Evolutionary conservation across 2,113 vertebrate species (phyloP).

Genomic region (Anas platyrhynchos): DNA sequence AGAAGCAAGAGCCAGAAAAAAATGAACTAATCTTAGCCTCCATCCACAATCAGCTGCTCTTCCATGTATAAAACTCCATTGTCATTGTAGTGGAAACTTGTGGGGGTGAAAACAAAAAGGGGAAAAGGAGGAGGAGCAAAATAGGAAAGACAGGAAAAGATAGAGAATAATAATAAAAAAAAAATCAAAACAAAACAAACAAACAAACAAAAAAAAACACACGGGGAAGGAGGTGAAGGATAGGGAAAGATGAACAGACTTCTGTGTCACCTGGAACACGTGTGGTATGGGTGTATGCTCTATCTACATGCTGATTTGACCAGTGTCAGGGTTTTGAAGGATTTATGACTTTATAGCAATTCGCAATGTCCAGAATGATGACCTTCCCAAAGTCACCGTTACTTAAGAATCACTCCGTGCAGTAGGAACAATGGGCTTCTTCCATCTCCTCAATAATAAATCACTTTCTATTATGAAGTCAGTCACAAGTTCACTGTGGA

Average conservation of each 20-base stretch:
- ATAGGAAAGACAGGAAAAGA: not conserved
- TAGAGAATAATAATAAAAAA: not conserved
- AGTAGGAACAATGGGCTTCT: not conserved
- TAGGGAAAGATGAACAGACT: not conserved
- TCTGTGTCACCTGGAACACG: not conserved
- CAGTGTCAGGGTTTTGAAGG: not conserved
- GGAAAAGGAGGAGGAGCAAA: not conserved
- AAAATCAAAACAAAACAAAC: not conserved
- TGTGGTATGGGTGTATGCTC: not conserved
- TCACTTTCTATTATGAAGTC: not conserved
- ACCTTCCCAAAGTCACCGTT: not conserved
- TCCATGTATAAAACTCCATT: conserved; percentile 1
- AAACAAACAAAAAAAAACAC: too few relatives aligned
- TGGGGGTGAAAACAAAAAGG: not conserved
- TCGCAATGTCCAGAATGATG: not conserved
- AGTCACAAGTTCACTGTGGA: conserved; percentile 2
- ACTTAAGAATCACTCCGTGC: not conserved
- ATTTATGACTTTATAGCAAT: not conserved
- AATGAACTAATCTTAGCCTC: not conserved
- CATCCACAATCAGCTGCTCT: conserved; percentile 8
- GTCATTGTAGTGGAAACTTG: not conserved
- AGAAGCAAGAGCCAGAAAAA: conserved; percentile 15
- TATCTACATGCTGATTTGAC: not conserved
- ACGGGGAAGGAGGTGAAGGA: not conserved
- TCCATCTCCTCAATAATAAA: not conserved